Percentiles rank a stretch among this genome's conserved stretches.
phyloP scores from a whole-genome alignment of 2,113 vertebrate genomes.

The Ophthalmotilapia sp. region DNA sequence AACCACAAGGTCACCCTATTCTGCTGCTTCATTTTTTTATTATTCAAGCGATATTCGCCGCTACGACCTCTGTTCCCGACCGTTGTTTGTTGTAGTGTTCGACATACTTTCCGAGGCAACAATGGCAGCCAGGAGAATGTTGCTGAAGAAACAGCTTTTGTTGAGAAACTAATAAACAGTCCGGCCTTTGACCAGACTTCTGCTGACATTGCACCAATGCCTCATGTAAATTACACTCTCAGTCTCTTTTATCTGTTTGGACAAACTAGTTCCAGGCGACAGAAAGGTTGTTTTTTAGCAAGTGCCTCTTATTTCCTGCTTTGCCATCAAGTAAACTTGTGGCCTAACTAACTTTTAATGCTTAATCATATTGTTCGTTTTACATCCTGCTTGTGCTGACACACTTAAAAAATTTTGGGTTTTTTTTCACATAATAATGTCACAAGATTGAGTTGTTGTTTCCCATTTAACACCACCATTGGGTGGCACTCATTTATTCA shows the following conservation, averaged over 20 bases:
- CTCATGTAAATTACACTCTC: constrained; percentile 41
- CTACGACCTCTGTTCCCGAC: background rate
- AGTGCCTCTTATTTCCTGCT: background rate
- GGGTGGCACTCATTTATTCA: constrained; percentile 9
- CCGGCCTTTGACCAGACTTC: background rate
- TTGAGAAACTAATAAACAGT: background rate
- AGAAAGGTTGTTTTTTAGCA: background rate
- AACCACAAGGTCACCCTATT: background rate
- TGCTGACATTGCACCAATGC: constrained; percentile 4
- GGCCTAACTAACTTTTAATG: constrained; percentile 11
- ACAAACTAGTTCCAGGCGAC: background rate
- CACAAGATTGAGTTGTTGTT: constrained; percentile 13
- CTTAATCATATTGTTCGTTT: constrained; percentile 25
- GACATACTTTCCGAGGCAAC: background rate
- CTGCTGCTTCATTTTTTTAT: background rate
- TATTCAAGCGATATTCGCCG: background rate
- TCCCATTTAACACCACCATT: constrained; percentile 14
- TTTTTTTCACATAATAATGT: constrained; percentile 1
- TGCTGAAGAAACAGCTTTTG: background rate
- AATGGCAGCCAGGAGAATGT: background rate
- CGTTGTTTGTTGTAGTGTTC: background rate
- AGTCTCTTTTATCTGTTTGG: constrained; percentile 16
- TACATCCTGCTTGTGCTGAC: constrained; percentile 37
- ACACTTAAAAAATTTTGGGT: fast-evolving
- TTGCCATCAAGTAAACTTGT: background rate